Percentiles rank a stretch among this genome's conserved stretches.
Conservation (phyloP, 2,113 vertebrate genomes). For the Pollachius pollachius region DNA sequence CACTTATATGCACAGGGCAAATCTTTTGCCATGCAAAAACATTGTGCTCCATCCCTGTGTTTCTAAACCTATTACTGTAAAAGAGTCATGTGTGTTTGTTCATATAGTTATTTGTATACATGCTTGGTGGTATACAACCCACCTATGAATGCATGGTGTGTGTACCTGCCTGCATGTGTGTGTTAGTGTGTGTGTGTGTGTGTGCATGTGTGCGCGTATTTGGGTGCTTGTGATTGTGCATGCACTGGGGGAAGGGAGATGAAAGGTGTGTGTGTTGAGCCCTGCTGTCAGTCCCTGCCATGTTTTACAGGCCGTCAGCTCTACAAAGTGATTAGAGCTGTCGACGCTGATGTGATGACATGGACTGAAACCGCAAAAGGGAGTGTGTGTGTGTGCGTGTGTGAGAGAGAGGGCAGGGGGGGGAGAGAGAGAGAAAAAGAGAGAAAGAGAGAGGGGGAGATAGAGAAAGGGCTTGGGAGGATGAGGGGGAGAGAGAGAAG, state of each 20-base stretch:
- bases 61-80: no score
- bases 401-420: background rate
- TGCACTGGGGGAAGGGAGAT: constrained; percentile 46
- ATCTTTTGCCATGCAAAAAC: no score
- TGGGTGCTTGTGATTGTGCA: constrained; percentile 22
- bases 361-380: constrained; percentile 62
- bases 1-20: no score
- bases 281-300: constrained; percentile 70
- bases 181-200: background rate
- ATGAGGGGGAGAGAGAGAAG: background rate
- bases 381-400: background rate
- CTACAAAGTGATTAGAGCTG: constrained; percentile 71
- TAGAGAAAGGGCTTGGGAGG: constrained; percentile 48
- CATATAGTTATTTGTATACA: no score
- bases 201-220: constrained; percentile 20
- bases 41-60: no score
- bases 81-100: no score
- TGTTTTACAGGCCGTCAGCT: constrained; percentile 72
- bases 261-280: constrained; percentile 68
- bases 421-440: background rate
- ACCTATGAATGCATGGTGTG: constrained; percentile 3
- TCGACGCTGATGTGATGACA: constrained; percentile 73
- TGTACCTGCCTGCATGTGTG: background rate
- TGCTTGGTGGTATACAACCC: no score
- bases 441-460: constrained; percentile 23